These are phyloP conservation scores for Cosmopolites sordidus DNA, from an alignment of 2,888 invertebrate genomes.

Conservation along the genomic window DNA sequence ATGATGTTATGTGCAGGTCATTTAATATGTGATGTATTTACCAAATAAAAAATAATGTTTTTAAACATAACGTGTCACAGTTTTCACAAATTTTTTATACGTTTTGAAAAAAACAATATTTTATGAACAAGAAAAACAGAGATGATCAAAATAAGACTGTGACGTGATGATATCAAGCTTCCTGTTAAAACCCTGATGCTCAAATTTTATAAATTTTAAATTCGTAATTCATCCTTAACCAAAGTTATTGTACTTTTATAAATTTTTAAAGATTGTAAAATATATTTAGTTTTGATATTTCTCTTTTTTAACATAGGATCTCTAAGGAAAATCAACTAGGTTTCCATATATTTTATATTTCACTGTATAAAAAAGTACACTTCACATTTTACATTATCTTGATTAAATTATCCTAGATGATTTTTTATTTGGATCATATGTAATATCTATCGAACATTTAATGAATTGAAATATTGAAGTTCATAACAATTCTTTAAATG, in stretches of 20 bases:
- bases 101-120: too few species aligned
- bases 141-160: neutral
- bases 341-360: too few species aligned
- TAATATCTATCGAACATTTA: too few species aligned
- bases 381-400: too few species aligned
- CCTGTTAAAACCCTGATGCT: neutral
- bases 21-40: constrained; percentile 24
- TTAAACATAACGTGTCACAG: constrained; percentile 4
- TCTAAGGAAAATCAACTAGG: too few species aligned
- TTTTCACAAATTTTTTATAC: neutral
- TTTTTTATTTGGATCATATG: too few species aligned
- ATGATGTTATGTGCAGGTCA: constrained; percentile 18
- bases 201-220: neutral
- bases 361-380: too few species aligned
- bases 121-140: too few species aligned
- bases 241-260: neutral
- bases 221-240: neutral
- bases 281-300: neutral
- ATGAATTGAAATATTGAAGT: too few species aligned
- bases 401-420: too few species aligned
- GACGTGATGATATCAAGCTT: neutral
- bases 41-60: constrained; percentile 16
- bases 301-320: too few species aligned
- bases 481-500: too few species aligned
- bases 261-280: neutral